These are phyloP conservation scores for Scatophagus argus DNA, from an alignment of 2,113 vertebrate species.

Conservation along the genomic window DNA sequence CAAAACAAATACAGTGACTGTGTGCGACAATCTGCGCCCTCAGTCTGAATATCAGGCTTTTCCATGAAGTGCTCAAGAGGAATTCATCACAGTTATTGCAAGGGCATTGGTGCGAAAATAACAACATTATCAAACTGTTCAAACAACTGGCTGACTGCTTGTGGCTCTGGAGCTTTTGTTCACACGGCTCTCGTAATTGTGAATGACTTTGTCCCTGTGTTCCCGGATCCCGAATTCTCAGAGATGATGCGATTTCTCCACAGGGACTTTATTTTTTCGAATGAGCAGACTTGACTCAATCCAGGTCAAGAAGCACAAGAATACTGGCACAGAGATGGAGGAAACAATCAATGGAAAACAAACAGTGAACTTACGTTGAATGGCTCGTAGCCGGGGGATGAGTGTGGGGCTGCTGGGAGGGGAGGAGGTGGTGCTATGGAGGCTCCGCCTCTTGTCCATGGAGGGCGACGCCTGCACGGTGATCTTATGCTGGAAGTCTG, in stretches of 20 bases:
- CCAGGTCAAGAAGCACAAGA: not conserved
- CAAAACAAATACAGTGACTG: not conserved
- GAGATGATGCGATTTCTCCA: constrained; percentile 23
- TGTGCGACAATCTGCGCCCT: not conserved
- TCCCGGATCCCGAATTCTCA: constrained; percentile 16
- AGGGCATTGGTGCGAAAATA: constrained; percentile 58
- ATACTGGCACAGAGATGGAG: not conserved
- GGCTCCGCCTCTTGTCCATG: constrained; percentile 93
- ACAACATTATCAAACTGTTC: constrained; percentile 72
- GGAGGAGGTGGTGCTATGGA: constrained; percentile 91
- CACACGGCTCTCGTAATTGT: constrained; percentile 33
- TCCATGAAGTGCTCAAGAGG: constrained; percentile 55
- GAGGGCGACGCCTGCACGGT: constrained; percentile 96
- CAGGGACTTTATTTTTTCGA: not conserved
- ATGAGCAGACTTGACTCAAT: not conserved
- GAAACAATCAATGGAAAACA: not conserved
- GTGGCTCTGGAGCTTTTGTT: constrained; percentile 54
- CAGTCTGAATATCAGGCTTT: constrained; percentile 33
- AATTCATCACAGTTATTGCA: constrained; percentile 71
- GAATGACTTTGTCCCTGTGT: constrained; percentile 23
- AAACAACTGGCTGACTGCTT: constrained; percentile 68
- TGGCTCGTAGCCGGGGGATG: constrained; percentile 94
- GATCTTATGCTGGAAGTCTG: constrained; percentile 98
- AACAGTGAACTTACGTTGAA: constrained; percentile 87
- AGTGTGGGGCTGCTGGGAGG: constrained; percentile 93